These are phyloP conservation scores for Heliconius nattereri DNA, from an alignment of 1,140 invertebrate genomes.

Conservation along the genomic window DNA sequence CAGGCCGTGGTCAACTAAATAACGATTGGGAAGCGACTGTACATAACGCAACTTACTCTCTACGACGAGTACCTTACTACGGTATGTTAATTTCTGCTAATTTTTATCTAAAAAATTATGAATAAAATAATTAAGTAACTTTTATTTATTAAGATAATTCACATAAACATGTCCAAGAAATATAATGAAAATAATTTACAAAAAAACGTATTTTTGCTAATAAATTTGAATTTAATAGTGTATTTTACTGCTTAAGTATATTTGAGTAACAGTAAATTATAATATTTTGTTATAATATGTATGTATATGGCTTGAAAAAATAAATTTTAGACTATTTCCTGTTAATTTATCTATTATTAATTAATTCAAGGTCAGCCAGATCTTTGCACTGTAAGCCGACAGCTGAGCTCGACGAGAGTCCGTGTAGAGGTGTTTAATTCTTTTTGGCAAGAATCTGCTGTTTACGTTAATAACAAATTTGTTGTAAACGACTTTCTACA, in stretches of 20 bases:
- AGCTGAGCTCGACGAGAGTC: constrained; percentile 62
- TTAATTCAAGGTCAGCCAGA: constrained; percentile 54
- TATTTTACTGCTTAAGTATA: no score
- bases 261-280: no score
- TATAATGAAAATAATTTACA: no score
- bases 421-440: constrained; percentile 64
- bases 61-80: constrained; percentile 62
- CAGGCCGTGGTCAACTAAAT: constrained; percentile 59
- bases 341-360: no score
- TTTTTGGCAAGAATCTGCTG: constrained; percentile 65
- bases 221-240: no score
- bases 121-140: no score
- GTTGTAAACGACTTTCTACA: constrained; percentile 55
- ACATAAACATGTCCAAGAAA: no score
- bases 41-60: constrained; percentile 44
- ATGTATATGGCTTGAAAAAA: no score
- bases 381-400: constrained; percentile 62
- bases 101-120: background rate
- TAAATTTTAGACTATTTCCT: no score
- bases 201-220: no score
- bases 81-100: constrained; percentile 43
- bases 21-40: constrained; percentile 57
- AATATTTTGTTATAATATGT: no score
- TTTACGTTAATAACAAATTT: constrained; percentile 70
- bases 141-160: no score